Evolutionary conservation across 1,140 invertebrate species (phyloP).

Genomic region (Aphelenchoides avenae): DNA sequence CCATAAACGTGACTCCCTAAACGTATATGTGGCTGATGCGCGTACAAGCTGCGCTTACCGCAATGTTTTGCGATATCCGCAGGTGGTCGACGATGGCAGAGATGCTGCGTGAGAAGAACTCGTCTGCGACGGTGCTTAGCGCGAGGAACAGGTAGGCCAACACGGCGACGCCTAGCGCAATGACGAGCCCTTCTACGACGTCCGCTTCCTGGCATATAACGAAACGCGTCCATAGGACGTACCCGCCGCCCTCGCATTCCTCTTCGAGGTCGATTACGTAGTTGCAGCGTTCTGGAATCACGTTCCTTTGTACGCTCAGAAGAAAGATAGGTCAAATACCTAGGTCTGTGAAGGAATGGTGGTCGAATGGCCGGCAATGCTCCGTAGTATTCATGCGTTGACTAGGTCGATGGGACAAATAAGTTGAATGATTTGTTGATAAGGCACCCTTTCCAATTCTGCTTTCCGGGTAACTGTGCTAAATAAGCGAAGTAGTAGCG

Average conservation of each 20-base stretch:
- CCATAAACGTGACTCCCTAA: constrained; percentile 71
- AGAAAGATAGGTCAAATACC: too few species aligned
- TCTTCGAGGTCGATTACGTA: too few species aligned
- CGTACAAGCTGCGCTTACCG: constrained; percentile 57
- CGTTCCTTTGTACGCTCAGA: too few species aligned
- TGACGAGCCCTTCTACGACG: constrained; percentile 14
- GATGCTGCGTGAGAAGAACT: constrained; percentile 71
- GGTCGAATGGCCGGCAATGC: too few species aligned
- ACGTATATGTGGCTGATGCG: constrained; percentile 13
- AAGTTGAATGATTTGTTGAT: too few species aligned
- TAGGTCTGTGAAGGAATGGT: too few species aligned
- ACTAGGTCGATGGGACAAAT: too few species aligned
- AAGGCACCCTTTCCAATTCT: too few species aligned
- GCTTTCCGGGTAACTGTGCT: too few species aligned
- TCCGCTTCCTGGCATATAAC: constrained; percentile 27
- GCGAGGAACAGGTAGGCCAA: constrained; percentile 67
- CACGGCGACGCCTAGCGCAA: constrained; percentile 61
- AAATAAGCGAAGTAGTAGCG: too few species aligned
- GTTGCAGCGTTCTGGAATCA: too few species aligned
- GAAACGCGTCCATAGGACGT: constrained; percentile 37
- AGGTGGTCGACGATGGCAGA: constrained; percentile 68
- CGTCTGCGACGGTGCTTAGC: constrained; percentile 67
- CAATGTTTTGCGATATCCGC: constrained; percentile 71
- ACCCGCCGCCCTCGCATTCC: constrained; percentile 44
- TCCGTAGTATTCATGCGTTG: too few species aligned